Evolutionary conservation across 35 echinoderm and acorn worm genomes (phyloP), one percentile per base, ranked within the genome.

Genomic region (Chiridota heheva): DNA sequence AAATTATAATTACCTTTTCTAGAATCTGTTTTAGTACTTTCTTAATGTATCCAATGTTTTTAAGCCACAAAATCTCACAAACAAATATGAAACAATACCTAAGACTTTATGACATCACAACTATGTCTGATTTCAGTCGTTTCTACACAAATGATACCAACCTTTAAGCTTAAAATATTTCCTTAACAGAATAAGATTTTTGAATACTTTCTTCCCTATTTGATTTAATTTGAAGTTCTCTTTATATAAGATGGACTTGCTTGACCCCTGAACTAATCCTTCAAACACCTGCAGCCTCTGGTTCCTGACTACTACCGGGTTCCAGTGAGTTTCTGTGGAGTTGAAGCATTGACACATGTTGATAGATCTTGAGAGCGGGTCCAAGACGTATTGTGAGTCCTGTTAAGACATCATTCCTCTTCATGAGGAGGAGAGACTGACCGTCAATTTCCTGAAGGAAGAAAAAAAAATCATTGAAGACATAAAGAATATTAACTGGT

Each of bases 291-390:
- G 55, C 39, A 20, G 75, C 75, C 47, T 47, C 47, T n/a, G 70
- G n/a, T 34, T 58, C 53, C 40, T 58, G 31, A 34, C 20, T 78
- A 48, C 59, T 7, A 13, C 4, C 3, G 33, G 26, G 18, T 39
- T 40, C 42, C 75, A 28, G 49, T 78, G 27, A 60, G 81, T n/a
- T n/a, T n/a, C n/a, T n/a, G 42, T 84, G 67, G 24, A 90, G 70
- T 45, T 98, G 95, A n/a, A 98, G 69, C 43, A 78, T 36, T 13
- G 71, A 87, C 2, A 98, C 85, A 68, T 88, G 81, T 36, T 92
- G 63, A 62, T 98, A 98, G 35, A 98, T 89, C 68, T 98, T 98
- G 39, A 98, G 81, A 46, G 95, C 95, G 43, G 95, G 95, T 20
- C 95, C 95, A 32, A 98, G 76, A 36, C 92, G 91, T 79, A 98